Conservation (phyloP, 2,888 invertebrate genomes). For the Ceraclea dissimilis region DNA sequence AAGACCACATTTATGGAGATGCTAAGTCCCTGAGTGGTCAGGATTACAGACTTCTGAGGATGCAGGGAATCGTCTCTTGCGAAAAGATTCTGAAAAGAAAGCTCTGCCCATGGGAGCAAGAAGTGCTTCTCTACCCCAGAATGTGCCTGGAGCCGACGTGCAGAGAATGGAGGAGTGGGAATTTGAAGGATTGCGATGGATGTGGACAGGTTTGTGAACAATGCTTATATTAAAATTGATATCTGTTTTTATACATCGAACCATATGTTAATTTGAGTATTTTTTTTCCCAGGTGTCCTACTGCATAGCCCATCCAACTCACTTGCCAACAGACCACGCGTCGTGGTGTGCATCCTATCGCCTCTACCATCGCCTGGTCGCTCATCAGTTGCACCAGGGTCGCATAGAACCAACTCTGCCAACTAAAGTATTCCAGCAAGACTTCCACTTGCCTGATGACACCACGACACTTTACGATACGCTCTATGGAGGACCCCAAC, state of each 20-base stretch:
- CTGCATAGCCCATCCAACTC: constrained; percentile 45
- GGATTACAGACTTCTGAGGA: constrained; percentile 54
- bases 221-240: neutral
- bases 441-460: constrained; percentile 36
- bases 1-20: constrained; percentile 47
- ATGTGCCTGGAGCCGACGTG: constrained; percentile 51
- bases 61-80: constrained; percentile 53
- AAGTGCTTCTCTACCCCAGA: constrained; percentile 59
- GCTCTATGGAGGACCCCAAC: constrained; percentile 38
- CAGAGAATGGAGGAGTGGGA: constrained; percentile 45
- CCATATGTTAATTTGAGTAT: no score
- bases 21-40: constrained; percentile 46
- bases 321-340: constrained; percentile 45
- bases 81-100: constrained; percentile 51
- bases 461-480: constrained; percentile 35
- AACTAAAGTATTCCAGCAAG: constrained; percentile 35
- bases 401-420: constrained; percentile 53
- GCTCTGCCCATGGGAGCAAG: constrained; percentile 59
- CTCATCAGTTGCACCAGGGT: constrained; percentile 52
- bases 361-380: constrained; percentile 53
- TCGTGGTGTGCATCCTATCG: constrained; percentile 57
- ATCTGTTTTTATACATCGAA: neutral
- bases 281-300: constrained; percentile 40
- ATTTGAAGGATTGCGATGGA: constrained; percentile 45
- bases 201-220: constrained; percentile 49